Evolutionary conservation across 1,140 invertebrate species (phyloP), one percentile per base, ranked within the genome.

Genomic region (Adoxophyes honmai): DNA sequence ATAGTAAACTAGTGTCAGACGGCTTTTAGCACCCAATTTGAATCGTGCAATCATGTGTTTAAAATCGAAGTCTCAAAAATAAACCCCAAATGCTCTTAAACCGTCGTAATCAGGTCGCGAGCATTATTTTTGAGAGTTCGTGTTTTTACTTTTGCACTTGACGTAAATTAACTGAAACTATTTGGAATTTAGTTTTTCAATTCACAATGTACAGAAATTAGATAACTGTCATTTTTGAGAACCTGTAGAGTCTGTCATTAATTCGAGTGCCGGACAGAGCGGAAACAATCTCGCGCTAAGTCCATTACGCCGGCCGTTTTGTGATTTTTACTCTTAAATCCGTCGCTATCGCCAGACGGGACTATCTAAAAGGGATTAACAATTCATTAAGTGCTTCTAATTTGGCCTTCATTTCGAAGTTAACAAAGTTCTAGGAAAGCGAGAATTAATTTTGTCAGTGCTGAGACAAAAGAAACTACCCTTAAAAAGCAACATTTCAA

Each of bases 281-380:
- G 8, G 38, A 48, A 36, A 65, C 52, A 39, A 61, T 62, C 57
- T 60, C 55, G 35, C 52, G 42, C 60, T 62, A 62, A 78, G 67
- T 64, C 68, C 68, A 66, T 73, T 74, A 72, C 65, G 51, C 66
- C 59, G 54, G 66, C 57, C 37, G 55, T 62, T 59, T 68, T 67
- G 69, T 62, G 63, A 70, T 73, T 70, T 70, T 66, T 67, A 61
- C 59, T 60, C 57, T 55, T 58, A 33, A 57, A 59, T 60, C 56
- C 62, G 54, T 44, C 59, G 52, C 54, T 52, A 35, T 21, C 37
- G 53, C 55, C 56, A 57, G 61, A 28, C 33, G 7, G 33, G n/a
- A 21, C 64, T 70, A 76, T 76, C 59, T 62, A 55, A 76, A 72
- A 71, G 55, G 66, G 71, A 76, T 74, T 75, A 73, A 52, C 28